Evolutionary conservation across 2,888 invertebrate species (phyloP).

Genomic region (Cylloceria caligata): DNA sequence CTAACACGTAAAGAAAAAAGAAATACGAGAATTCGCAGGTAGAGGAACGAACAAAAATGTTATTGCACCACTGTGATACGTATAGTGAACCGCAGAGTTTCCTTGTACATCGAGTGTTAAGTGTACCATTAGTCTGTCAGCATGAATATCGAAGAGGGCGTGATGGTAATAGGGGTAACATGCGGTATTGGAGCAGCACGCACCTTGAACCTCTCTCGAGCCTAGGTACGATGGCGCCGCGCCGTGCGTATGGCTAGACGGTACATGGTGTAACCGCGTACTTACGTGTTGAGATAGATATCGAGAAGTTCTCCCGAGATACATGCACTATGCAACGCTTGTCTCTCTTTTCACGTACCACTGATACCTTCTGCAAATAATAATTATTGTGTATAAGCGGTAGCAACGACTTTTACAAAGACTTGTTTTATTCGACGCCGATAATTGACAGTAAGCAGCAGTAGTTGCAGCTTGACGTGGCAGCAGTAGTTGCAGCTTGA

Average conservation of each 20-base stretch:
- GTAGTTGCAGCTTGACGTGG: conserved; percentile 38
- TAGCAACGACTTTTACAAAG: conserved; percentile 56
- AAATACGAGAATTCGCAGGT: not conserved
- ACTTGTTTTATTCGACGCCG: conserved; percentile 22
- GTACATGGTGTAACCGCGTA: not conserved
- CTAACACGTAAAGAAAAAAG: not conserved
- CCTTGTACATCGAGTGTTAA: conserved; percentile 54
- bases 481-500: conserved; percentile 44
- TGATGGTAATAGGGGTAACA: conserved; percentile 60
- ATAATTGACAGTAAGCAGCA: conserved; percentile 53
- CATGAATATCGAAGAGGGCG: conserved; percentile 65
- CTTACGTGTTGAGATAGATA: conserved; percentile 20
- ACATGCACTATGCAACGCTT: conserved; percentile 32
- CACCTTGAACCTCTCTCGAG: conserved; percentile 53
- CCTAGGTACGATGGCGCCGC: not conserved
- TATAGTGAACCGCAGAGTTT: conserved; percentile 18
- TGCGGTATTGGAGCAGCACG: conserved; percentile 65
- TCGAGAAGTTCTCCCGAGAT: conserved; percentile 43
- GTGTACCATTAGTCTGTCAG: conserved; percentile 75
- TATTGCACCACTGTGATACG: not conserved
- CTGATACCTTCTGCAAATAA: conserved; percentile 49
- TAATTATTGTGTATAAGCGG: conserved; percentile 62
- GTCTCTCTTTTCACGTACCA: conserved; percentile 31
- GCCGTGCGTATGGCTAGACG: not conserved
- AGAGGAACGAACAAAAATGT: conserved; percentile 22